phyloP scores from a whole-genome alignment of 1,140 invertebrate genomes.

The Gryon sp. region DNA sequence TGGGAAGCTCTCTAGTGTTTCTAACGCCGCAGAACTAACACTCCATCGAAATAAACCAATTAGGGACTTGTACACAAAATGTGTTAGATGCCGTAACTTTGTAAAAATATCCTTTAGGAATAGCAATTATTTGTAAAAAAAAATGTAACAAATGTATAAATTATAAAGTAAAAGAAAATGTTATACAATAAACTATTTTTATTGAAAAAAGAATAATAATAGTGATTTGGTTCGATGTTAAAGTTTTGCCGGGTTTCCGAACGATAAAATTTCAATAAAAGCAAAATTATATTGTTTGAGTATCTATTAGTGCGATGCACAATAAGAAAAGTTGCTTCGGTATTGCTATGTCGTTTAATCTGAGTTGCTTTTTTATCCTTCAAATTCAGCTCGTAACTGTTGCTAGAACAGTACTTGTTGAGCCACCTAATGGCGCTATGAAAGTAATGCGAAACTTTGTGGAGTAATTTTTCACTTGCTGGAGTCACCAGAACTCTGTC shows the following conservation, averaged over 20 bases:
- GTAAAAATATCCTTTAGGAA: no score
- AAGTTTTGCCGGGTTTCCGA: no score
- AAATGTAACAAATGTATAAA: no score
- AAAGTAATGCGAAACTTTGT: slow-evolving; percentile 60
- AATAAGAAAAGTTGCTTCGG: slow-evolving; percentile 30
- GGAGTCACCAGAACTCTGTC: slow-evolving; percentile 53
- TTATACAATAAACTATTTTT: no score
- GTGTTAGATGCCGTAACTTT: no score
- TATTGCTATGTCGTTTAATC: slow-evolving; percentile 52
- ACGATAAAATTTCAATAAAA: slow-evolving; percentile 9
- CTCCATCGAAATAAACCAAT: background rate
- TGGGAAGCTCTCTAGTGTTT: background rate
- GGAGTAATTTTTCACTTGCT: slow-evolving; percentile 58
- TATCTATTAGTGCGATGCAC: slow-evolving; percentile 14
- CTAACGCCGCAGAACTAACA: background rate
- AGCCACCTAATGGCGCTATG: slow-evolving; percentile 60
- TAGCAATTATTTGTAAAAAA: no score
- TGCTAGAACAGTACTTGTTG: slow-evolving; percentile 61
- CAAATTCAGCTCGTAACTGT: slow-evolving; percentile 56
- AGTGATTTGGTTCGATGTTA: no score
- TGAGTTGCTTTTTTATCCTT: slow-evolving; percentile 49
- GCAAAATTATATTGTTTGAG: slow-evolving; percentile 9
- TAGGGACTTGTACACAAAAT: background rate
- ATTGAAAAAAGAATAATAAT: no score
- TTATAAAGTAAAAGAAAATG: no score